Base-by-base conservation (phyloP, 2,888 invertebrate species). In the Myopa testacea region DNA sequence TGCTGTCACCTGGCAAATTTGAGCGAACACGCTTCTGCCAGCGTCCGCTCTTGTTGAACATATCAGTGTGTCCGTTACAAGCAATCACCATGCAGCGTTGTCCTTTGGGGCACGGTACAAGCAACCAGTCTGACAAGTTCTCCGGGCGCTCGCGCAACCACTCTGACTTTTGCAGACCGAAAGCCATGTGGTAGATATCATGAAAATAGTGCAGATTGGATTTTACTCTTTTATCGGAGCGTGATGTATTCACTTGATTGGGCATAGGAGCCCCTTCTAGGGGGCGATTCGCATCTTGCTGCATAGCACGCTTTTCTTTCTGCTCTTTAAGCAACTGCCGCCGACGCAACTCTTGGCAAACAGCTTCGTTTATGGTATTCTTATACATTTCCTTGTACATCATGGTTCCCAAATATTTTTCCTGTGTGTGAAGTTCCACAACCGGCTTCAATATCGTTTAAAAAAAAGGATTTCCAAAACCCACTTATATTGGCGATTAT, bases 131-230 rank as follows among this genome's bases (percentile, higher is more conserved):
- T 6, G 92, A 90, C 74, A 96, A 91, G 86, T 96, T 94, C 40
- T 91, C 90, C 0, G 99, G 99, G 77, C 94, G 92, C 82, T 98
- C 96, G 1, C 94, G 90, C 87, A 99, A 90, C 98, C 98, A 99
- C 89, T 99, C 98, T 0, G 98, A 98, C 78, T 95, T 86, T 95
- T 98, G 98, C 8, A 98, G 89, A 82, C 93, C 91, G 19, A 82
- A 79, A 50, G 81, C 82, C 12, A 65, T 78, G 50, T 80, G 79
- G 14, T 82, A 84, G 63, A 80, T 84, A 7, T 76, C 67, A 34
- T 78, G 74, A 55, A 81, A 82, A 55, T 7, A 67, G 6, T 1
- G 78, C 78, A 69, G 50, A 37, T 77, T 72, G 26, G 78, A 68
- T 0, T 37, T 78, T 3, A 19, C 52, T 74, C 73, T 76, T 1